Conservation (phyloP, 2,888 invertebrate species). For the Hirtodrosophila trivittata region DNA sequence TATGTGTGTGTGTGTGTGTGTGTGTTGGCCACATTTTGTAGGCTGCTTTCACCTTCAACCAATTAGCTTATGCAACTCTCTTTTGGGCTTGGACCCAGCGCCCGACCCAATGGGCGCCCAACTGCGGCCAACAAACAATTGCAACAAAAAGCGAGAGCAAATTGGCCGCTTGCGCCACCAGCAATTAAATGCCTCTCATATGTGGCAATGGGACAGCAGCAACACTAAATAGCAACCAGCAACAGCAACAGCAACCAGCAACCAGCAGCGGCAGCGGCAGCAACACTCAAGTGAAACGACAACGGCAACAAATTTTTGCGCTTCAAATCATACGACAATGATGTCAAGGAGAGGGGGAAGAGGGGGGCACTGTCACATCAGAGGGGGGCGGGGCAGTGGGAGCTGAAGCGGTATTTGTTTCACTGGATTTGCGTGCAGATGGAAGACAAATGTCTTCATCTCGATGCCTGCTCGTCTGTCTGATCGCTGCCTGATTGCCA, state of each 20-base stretch:
- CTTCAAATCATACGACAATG: constrained; percentile 64
- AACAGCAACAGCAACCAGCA: constrained; percentile 27
- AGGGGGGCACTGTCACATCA: not conserved
- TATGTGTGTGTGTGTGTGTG: constrained; percentile 7
- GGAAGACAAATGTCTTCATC: constrained; percentile 23
- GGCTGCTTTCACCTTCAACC: constrained; percentile 52
- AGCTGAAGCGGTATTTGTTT: constrained; percentile 8
- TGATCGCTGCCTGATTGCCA: constrained; percentile 32
- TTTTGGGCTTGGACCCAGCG: constrained; percentile 1
- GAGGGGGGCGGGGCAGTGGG: not conserved
- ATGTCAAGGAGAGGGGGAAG: not conserved
- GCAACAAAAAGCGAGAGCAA: constrained; percentile 37
- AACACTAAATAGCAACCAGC: constrained; percentile 12
- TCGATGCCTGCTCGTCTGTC: constrained; percentile 23
- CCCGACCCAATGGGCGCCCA: constrained; percentile 4
- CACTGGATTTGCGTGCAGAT: constrained; percentile 34
- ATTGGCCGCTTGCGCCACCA: constrained; percentile 36
- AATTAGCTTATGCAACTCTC: constrained; percentile 57
- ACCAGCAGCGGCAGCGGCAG: constrained; percentile 8
- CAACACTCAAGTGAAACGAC: constrained; percentile 33
- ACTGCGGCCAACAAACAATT: constrained; percentile 4
- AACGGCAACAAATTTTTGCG: constrained; percentile 56
- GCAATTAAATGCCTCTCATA: constrained; percentile 42
- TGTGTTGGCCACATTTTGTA: not conserved
- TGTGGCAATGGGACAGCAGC: constrained; percentile 62